A percentile compares a stretch with the other conserved stretches of the same genome.
Conservation (phyloP, 2,888 invertebrate genomes). For the Tholera decimalis region DNA sequence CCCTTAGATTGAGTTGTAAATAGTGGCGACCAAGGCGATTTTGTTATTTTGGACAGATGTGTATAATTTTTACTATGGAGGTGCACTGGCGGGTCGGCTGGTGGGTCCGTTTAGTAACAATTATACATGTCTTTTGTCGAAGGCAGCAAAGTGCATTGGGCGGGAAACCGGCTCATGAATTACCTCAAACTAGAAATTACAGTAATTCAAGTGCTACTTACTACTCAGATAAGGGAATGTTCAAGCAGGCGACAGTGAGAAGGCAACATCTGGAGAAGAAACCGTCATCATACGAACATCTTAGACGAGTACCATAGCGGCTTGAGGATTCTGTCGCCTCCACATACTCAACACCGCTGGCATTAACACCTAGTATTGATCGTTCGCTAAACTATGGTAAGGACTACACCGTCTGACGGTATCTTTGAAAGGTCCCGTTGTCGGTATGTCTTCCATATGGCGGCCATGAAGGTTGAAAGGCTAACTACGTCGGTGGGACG, state of each 20-base stretch:
- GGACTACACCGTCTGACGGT: slow-evolving; percentile 15
- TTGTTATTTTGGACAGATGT: slow-evolving; percentile 1
- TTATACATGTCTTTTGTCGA: not conserved
- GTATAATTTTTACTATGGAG: not conserved
- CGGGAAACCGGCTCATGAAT: slow-evolving; percentile 4
- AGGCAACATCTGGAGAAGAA: slow-evolving; percentile 22
- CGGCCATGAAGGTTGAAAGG: not conserved
- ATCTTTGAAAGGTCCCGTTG: slow-evolving; percentile 9
- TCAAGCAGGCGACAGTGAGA: slow-evolving; percentile 10
- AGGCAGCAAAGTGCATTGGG: not conserved
- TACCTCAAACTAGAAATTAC: slow-evolving; percentile 38
- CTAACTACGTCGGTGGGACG: not conserved
- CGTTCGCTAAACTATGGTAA: slow-evolving; percentile 8
- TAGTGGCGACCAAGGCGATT: not conserved
- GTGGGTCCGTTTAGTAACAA: not conserved
- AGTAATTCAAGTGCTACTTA: not conserved
- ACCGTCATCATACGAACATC: slow-evolving; percentile 35
- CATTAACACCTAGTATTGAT: slow-evolving; percentile 23
- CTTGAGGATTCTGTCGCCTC: not conserved
- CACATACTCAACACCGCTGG: not conserved
- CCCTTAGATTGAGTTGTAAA: slow-evolving; percentile 28
- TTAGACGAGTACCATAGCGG: slow-evolving; percentile 19
- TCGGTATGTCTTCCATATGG: not conserved
- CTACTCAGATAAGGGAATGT: slow-evolving; percentile 9
- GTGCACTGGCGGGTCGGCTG: not conserved